Evolutionary conservation across 2,113 vertebrate genomes (phyloP), one percentile per base, ranked within the genome.

Genomic region (Bos javanicus): DNA sequence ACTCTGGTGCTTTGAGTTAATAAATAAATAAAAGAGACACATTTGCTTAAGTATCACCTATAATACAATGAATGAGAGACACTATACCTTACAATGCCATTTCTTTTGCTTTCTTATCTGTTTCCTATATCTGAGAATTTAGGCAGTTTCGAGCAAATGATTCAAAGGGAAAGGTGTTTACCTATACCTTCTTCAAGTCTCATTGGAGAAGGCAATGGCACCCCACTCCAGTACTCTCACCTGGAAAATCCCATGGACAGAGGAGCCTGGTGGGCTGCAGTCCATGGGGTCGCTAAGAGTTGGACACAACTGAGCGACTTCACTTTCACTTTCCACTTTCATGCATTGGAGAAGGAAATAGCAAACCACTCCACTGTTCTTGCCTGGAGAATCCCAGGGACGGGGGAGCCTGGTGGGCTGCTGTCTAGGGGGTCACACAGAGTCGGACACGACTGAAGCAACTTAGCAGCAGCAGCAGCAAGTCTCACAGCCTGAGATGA

Each of bases 361-460:
- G 59, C 59, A 60, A 14, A 26, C 59, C 26, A 60, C 59, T 30
- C 26, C 59, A 60, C 26, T 60, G 59, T 60, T 60, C 26, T 60
- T 7, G 12, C 59, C 28, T 60, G 26, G 26, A 60, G 59, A 62
- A 62, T 62, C 13, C 59, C 59, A 62, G 59, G 28, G 13, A 62
- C 0, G 13, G 26, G 13, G 59, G 26, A 30, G 59, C 59, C 59
- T 62, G 59, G 28, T 62, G 59, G 59, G 12, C 28, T 62, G 5
- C 28, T 0, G 0, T 30, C 28, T 62, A 30, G 1, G 13, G 59
- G 13, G 59, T 30, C 1, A 0, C 59, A 62, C 6, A 62, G 28
- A 6, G 28, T 60, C 2, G 2, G 26, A 60, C 59, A 60, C 1
- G 1, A 30, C 59, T 60, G 26, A 62, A 30, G 59, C 5, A 2